These are phyloP conservation scores for Sycobia sp. DNA, from an alignment of 1,140 invertebrate genomes.

Conservation along the genomic window DNA sequence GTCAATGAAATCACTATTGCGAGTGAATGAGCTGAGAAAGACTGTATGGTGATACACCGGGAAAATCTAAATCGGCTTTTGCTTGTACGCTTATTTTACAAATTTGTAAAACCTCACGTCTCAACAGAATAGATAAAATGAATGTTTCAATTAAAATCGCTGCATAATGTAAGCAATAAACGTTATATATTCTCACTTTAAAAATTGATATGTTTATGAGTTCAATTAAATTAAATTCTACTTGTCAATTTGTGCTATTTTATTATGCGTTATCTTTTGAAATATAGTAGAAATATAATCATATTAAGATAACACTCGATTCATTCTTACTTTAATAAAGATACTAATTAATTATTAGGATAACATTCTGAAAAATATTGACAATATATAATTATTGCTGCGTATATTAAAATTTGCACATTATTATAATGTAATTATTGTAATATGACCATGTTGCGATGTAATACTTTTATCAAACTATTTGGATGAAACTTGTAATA, in stretches of 20 bases:
- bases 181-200: no score
- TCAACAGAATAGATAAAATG: neutral
- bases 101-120: neutral
- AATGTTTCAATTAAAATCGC: neutral
- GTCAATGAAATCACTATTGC: conserved; percentile 36
- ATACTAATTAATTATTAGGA: no score
- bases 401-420: no score
- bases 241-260: no score
- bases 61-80: conserved; percentile 12
- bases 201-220: no score
- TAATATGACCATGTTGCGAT: conserved; percentile 21
- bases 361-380: no score
- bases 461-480: neutral
- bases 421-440: no score
- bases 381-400: no score
- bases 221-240: no score
- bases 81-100: conserved; percentile 5
- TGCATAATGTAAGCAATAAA: conserved; percentile 2
- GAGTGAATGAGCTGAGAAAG: conserved; percentile 29
- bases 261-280: neutral
- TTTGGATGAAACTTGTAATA: neutral
- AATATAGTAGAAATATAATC: no score
- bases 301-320: no score
- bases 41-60: conserved; percentile 11
- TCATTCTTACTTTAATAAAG: no score